These are phyloP conservation scores for Drosophila koepferae DNA, from an alignment of 2,888 invertebrate species.

Conservation along the genomic window DNA sequence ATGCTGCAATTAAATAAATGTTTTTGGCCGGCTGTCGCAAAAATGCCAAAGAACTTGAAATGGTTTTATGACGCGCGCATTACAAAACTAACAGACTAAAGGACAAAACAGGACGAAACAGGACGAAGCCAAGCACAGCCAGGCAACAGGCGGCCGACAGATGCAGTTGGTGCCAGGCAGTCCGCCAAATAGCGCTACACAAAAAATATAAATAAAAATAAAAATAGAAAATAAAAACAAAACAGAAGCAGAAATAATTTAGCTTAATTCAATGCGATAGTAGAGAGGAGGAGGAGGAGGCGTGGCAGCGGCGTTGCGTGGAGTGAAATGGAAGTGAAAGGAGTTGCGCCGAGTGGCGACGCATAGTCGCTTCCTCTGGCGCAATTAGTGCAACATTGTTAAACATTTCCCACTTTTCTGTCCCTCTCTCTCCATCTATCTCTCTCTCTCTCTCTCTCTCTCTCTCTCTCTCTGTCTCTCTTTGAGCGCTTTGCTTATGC, in stretches of 20 bases:
- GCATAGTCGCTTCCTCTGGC: slow-evolving; percentile 73
- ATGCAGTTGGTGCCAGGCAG: slow-evolving; percentile 72
- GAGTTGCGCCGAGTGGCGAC: slow-evolving; percentile 49
- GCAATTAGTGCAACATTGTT: slow-evolving; percentile 83
- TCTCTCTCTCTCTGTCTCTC: slow-evolving; percentile 12
- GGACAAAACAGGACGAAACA: background rate
- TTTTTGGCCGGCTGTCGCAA: slow-evolving; percentile 55
- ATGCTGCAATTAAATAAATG: slow-evolving; percentile 67
- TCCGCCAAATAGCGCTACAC: slow-evolving; percentile 51
- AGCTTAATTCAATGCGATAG: slow-evolving; percentile 71
- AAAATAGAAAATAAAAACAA: slow-evolving; percentile 33
- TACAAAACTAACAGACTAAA: slow-evolving; percentile 32
- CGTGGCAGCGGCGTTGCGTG: background rate
- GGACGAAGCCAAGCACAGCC: background rate
- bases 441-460: background rate
- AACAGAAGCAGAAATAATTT: slow-evolving; percentile 61
- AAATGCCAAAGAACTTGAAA: slow-evolving; percentile 52
- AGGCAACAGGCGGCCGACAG: slow-evolving; percentile 32
- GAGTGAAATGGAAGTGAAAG: slow-evolving; percentile 20
- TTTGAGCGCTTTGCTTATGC: slow-evolving; percentile 48
- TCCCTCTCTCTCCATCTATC: slow-evolving; percentile 8
- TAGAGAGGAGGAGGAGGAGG: background rate
- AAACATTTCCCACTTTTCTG: slow-evolving; percentile 40
- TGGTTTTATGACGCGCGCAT: slow-evolving; percentile 56
- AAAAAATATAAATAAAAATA: slow-evolving; percentile 47